Percentiles rank a stretch among this genome's conserved stretches.
phyloP scores from a whole-genome alignment of 2,797 vertebrate species.

The Cryptoblepharus egeriae region DNA sequence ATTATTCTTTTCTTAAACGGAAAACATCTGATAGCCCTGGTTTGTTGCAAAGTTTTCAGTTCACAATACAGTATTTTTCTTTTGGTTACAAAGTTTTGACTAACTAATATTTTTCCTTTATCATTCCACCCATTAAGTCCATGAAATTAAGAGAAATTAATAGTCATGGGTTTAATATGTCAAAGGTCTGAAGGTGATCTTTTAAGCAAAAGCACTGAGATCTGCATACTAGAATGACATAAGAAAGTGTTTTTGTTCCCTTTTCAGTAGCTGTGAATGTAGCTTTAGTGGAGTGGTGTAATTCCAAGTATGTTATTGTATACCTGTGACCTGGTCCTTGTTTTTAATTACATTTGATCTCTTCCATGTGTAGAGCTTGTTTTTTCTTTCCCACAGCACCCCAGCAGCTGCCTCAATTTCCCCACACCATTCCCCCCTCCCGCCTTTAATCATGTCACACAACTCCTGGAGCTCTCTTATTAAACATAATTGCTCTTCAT shows the following conservation, averaged over 20 bases:
- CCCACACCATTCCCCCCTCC: background rate
- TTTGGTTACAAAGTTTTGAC: background rate
- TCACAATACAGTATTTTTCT: too few relatives aligned
- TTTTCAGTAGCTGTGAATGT: background rate
- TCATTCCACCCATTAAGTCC: background rate
- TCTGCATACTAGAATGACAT: background rate
- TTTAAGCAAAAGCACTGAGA: background rate
- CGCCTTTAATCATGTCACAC: slow-evolving; percentile 22
- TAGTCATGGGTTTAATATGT: background rate
- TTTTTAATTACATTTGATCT: slow-evolving; percentile 32
- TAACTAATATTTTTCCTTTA: background rate
- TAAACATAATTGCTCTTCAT: background rate
- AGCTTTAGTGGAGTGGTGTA: background rate
- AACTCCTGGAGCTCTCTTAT: slow-evolving; percentile 18
- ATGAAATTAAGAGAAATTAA: background rate
- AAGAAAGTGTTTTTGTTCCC: background rate
- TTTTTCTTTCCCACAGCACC: slow-evolving; percentile 24
- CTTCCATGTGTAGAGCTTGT: slow-evolving; percentile 9
- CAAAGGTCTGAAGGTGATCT: background rate
- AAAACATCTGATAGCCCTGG: background rate
- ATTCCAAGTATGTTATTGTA: slow-evolving; percentile 17
- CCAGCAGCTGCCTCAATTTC: slow-evolving; percentile 19
- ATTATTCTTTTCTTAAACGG: background rate
- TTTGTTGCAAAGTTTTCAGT: too few relatives aligned
- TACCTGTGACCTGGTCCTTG: slow-evolving; percentile 29